Base-by-base conservation (phyloP, 2,888 invertebrate species). In the Watsonalla cultraria region DNA sequence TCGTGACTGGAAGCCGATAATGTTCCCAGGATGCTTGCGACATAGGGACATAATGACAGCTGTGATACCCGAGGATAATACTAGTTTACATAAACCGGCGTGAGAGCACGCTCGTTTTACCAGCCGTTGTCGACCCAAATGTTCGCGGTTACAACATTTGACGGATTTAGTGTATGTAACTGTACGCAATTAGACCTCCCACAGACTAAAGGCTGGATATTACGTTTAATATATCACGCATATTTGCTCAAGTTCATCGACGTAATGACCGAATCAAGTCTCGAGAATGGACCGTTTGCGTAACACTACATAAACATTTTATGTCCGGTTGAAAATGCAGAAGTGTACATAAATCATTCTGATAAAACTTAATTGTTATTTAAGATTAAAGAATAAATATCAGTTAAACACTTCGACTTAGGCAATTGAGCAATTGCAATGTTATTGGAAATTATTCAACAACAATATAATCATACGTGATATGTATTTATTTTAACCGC, bases 1-100 rank as follows among this genome's bases (percentile, higher is more conserved):
- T 88, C 89, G 89, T 89, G 89, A 89, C 86, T 84, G 62, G 54
- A 65, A 66, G 67, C 63, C 75, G 77, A 76, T 78, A 80, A 68
- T 68, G 54, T 81, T 84, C 82, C 80, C 82, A 84, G 80, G 79
- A 70, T 62, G 62, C 61, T 87, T 87, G 80, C 82, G 79, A 83
- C 84, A 87, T 37, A 14, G 62, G 78, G 78, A 78, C 76, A 69
- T 86, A 85, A 87, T 86, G 78, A 80, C 79, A 72, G 76, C 73
- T 77, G 78, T 79, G 78, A 72, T 78, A 74, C 76, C 73, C 73
- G 75, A 74, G 78, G 75, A 78, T 80, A 80, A 76, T 72, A 73
- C 65, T 70, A 70, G 79, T 79, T 87, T 82, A 80, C 83, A 84
- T 84, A 82, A 83, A 82, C 77, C 66, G 65, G 60, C 77, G 70